Conservation (phyloP, 2,113 vertebrate genomes). For the Eurystomus gularis region DNA sequence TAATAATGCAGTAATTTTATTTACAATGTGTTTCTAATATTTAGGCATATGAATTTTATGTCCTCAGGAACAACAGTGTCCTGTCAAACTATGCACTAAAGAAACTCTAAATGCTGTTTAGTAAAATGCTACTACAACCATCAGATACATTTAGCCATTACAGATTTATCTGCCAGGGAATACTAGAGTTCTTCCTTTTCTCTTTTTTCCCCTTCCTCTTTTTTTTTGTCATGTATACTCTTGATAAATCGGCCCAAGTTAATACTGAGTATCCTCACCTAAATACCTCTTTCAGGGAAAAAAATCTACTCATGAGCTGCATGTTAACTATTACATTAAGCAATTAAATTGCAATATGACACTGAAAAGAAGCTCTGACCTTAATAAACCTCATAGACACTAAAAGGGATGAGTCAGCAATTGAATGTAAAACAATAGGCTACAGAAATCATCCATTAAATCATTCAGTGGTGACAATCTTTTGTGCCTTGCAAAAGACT, state of each 20-base stretch:
- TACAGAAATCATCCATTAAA: not conserved
- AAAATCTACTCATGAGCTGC: not conserved
- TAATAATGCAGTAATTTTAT: not conserved
- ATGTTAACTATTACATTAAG: not conserved
- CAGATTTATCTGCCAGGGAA: not conserved
- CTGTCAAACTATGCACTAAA: not conserved
- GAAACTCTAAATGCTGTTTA: not conserved
- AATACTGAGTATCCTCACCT: not conserved
- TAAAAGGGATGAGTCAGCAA: not conserved
- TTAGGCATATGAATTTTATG: not conserved
- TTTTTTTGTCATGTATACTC: not conserved
- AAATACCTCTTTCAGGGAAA: not conserved
- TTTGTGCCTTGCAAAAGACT: not conserved
- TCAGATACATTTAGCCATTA: not conserved
- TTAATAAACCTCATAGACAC: not conserved
- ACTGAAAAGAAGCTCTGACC: not conserved
- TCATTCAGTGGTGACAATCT: not conserved
- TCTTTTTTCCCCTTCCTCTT: not conserved
- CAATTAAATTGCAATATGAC: not conserved
- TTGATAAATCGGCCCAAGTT: not conserved
- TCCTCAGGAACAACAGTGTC: not conserved
- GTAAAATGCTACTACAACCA: not conserved
- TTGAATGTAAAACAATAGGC: not conserved
- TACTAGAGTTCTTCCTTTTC: not conserved
- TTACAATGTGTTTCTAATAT: not conserved